A percentile compares a stretch with the other conserved stretches of the same genome.
phyloP scores from a whole-genome alignment of 2,113 vertebrate species.

The Engystomops pustulosus region DNA sequence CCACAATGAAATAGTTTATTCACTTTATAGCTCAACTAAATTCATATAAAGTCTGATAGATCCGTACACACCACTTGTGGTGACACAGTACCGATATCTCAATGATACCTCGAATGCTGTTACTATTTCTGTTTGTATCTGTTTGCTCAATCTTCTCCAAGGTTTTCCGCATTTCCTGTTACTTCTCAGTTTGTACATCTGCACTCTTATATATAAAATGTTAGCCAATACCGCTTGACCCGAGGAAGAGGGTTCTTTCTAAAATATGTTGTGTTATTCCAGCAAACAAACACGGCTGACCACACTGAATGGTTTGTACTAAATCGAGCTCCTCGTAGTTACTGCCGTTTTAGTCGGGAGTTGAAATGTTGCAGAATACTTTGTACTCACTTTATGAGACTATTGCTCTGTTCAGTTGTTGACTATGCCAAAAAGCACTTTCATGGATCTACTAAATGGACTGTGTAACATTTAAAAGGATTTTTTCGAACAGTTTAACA shows the following conservation, averaged over 20 bases:
- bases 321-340: neutral
- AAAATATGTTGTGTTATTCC: neutral
- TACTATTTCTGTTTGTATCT: constrained; percentile 25
- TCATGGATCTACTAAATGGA: no score
- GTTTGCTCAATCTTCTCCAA: neutral
- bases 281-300: constrained; percentile 11
- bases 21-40: no score
- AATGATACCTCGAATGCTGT: neutral
- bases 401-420: neutral
- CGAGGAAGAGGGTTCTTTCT: neutral
- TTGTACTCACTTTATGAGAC: neutral
- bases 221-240: neutral
- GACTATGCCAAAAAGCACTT: neutral
- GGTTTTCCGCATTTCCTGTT: constrained; percentile 10
- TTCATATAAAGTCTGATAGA: no score
- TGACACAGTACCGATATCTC: neutral
- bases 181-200: constrained; percentile 15
- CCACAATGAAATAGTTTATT: no score
- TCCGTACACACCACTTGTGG: neutral
- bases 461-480: no score
- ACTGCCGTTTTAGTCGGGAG: neutral
- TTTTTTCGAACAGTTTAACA: neutral
- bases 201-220: constrained; percentile 28
- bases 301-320: constrained; percentile 3
- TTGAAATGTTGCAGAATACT: neutral